Conservation (phyloP, 2,113 vertebrate genomes). For the Clarias gariepinus region DNA sequence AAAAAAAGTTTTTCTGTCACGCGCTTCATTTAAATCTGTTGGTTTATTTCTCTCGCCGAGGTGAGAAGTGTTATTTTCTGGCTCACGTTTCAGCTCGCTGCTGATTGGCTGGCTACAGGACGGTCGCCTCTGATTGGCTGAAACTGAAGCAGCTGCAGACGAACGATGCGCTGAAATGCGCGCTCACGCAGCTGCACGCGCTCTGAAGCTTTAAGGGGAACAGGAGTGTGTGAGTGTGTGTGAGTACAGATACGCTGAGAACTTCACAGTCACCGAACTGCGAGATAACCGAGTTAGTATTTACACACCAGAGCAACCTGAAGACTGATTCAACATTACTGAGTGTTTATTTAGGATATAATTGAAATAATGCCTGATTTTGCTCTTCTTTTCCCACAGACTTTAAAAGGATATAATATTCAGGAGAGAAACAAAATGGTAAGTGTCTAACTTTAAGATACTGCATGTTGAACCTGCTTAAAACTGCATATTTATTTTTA, state of each 20-base stretch:
- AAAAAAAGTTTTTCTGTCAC: not conserved
- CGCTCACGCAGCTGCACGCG: slow-evolving; percentile 31
- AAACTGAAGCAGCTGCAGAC: not conserved
- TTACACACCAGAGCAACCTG: not conserved
- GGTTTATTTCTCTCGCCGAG: not conserved
- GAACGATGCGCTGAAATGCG: slow-evolving; percentile 52
- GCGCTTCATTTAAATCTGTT: not conserved
- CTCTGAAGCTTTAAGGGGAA: not conserved
- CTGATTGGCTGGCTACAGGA: slow-evolving; percentile 63
- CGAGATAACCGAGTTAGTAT: not conserved
- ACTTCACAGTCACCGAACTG: not conserved
- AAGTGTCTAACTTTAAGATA: not conserved
- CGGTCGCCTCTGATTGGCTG: slow-evolving; percentile 64
- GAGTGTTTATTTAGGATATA: not conserved
- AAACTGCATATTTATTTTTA: not conserved
- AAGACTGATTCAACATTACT: not conserved
- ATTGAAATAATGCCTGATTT: not conserved
- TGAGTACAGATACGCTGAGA: not conserved
- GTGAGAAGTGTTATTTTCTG: slow-evolving; percentile 3
- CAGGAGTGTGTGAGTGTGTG: not conserved
- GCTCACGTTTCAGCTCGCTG: slow-evolving; percentile 56
- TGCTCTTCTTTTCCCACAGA: not conserved
- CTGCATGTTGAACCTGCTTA: not conserved
- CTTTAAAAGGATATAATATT: not conserved
- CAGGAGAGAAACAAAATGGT: slow-evolving; percentile 17